Conservation (phyloP, 2,797 vertebrate species). For the Antrozous pallidus region DNA sequence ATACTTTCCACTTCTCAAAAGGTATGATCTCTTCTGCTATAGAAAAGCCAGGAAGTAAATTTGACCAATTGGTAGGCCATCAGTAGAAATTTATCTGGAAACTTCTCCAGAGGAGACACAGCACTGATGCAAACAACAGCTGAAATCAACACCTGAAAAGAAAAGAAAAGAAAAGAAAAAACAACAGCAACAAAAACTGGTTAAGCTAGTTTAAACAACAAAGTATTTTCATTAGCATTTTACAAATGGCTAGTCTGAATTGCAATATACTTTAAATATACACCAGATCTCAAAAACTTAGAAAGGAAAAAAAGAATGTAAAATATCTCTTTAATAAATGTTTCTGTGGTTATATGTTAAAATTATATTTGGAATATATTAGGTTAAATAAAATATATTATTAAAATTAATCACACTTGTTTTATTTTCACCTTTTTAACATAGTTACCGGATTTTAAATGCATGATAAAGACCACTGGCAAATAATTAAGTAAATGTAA, state of each 20-base stretch:
- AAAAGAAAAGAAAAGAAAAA: not conserved
- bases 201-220: not conserved
- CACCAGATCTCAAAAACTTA: not conserved
- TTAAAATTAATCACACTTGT: not conserved
- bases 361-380: not conserved
- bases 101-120: constrained; percentile 25
- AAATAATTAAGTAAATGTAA: not conserved
- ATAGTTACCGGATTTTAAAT: not conserved
- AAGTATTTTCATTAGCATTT: not conserved
- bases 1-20: constrained; percentile 43
- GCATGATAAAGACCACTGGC: not conserved
- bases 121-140: constrained; percentile 1
- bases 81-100: constrained; percentile 55
- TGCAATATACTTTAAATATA: not conserved
- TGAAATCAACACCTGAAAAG: constrained; percentile 12
- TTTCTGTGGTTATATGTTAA: not conserved
- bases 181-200: not conserved
- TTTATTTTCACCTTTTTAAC: not conserved
- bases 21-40: constrained; percentile 36
- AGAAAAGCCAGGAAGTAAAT: constrained; percentile 54
- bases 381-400: not conserved
- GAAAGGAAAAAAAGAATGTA: not conserved
- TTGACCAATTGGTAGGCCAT: constrained; percentile 16
- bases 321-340: not conserved
- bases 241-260: not conserved